Percentiles rank a stretch among this genome's conserved stretches.
Evolutionary conservation across 2,797 vertebrate species (phyloP).

Genomic region (Champsocephalus gunnari): DNA sequence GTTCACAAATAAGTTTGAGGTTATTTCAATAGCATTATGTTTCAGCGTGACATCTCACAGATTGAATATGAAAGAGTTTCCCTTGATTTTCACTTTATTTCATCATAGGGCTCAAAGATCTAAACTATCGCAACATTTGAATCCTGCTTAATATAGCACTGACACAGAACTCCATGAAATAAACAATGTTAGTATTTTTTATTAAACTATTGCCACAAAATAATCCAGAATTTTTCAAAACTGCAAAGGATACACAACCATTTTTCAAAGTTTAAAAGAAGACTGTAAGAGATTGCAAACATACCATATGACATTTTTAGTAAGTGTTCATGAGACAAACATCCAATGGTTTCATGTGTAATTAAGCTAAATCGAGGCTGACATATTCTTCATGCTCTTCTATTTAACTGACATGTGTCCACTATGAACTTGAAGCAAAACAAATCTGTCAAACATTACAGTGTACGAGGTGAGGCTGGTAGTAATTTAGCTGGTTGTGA

Average conservation of each 20-base stretch:
- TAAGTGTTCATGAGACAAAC: background rate
- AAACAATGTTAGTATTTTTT: background rate
- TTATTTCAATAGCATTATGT: background rate
- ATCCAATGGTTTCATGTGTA: constrained; percentile 11
- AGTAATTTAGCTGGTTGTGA: constrained; percentile 34
- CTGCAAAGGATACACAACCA: background rate
- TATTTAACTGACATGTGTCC: constrained; percentile 15
- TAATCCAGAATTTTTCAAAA: background rate
- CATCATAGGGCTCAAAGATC: constrained; percentile 4
- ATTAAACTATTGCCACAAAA: background rate
- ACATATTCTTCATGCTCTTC: constrained; percentile 7
- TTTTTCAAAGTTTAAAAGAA: background rate
- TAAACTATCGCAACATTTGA: background rate
- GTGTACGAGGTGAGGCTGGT: constrained; percentile 48
- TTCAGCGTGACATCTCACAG: background rate
- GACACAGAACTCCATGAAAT: background rate
- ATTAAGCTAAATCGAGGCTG: constrained; percentile 23
- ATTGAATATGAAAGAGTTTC: background rate
- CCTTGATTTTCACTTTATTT: constrained; percentile 18
- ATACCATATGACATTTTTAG: background rate
- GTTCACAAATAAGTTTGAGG: background rate
- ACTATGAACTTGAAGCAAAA: constrained; percentile 21
- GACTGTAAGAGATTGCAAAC: background rate
- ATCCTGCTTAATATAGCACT: background rate
- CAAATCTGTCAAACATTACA: constrained; percentile 35